Base-by-base conservation (phyloP, 2,888 invertebrate species). In the Sclerodermus sp. region DNA sequence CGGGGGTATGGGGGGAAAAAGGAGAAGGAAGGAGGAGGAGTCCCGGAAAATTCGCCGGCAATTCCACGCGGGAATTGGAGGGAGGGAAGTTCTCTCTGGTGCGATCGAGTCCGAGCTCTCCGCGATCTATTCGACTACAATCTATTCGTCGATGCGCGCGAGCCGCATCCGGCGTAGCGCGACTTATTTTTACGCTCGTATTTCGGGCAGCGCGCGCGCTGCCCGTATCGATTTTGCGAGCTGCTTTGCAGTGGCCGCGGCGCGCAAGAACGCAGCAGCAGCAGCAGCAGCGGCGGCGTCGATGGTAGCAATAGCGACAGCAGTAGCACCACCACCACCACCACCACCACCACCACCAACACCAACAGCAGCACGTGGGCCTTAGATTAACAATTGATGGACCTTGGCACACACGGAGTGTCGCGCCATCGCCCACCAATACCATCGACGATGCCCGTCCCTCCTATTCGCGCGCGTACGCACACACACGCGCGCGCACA, bases 371-470 rank as follows among this genome's bases (percentile, higher is more conserved):
- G 15, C 40, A 44, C 18, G 43, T 12, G 42, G 46, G 39, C 34
- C 50, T 49, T 48, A 45, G 48, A 52, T 54, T 44, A 46, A 37
- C 49, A 23, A 49, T 47, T 23, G 57, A 51, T 42, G 48, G 50
- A 45, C 48, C 48, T 51, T 50, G 56, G 30, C 41, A 38, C 47
- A 44, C n/a, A 23, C 43, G 51, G 55, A 60, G 49, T 40, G 45
- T 50, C 51, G 50, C 44, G 53, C 43, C 49, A 16, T 39, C 44
- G n/a, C 9, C 17, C 37, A 39, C 39, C 9, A 39, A 39, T 16
- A 39, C 39, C 15, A 34, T 23, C 34, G 4, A 4, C 12, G 6
- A 4, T 5, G 5, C 39, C 37, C 34, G 37, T 29, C 36, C 42
- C 14, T 34, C 29, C 44, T 5, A 3, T 8, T 10, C 15, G 30